Conservation (phyloP, 2,113 vertebrate species). For the Panthera leo region DNA sequence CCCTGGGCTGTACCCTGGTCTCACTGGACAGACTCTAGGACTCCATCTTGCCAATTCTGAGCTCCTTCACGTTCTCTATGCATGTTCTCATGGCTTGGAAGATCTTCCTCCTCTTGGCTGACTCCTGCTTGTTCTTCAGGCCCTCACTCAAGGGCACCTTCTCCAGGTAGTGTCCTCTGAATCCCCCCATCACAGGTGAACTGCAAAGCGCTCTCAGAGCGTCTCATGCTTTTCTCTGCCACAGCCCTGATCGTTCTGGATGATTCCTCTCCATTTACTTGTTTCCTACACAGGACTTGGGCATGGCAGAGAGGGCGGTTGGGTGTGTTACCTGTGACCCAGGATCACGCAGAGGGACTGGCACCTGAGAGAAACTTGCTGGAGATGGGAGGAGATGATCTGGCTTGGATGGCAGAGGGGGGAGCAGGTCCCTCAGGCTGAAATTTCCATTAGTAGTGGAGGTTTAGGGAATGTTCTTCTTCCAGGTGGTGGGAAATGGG, state of each 20-base stretch:
- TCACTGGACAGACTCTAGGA: not conserved
- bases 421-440: too few species aligned
- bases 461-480: not conserved
- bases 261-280: fast-evolving
- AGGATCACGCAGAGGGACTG: not conserved
- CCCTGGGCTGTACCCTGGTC: not conserved
- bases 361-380: not conserved
- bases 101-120: not conserved
- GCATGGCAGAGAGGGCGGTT: not conserved
- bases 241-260: too few species aligned
- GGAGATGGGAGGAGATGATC: not conserved
- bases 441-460: not conserved
- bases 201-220: not conserved
- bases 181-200: fast-evolving
- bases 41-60: not conserved
- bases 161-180: not conserved
- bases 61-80: not conserved
- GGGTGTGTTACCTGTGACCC: not conserved
- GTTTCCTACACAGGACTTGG: not conserved
- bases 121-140: not conserved
- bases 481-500: too few species aligned
- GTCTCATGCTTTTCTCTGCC: not conserved
- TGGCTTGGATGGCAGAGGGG: not conserved
- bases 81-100: too few species aligned
- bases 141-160: not conserved